Evolutionary conservation across 2,113 vertebrate species (phyloP).

Genomic region (Cyphomyrus discorhynchus): DNA sequence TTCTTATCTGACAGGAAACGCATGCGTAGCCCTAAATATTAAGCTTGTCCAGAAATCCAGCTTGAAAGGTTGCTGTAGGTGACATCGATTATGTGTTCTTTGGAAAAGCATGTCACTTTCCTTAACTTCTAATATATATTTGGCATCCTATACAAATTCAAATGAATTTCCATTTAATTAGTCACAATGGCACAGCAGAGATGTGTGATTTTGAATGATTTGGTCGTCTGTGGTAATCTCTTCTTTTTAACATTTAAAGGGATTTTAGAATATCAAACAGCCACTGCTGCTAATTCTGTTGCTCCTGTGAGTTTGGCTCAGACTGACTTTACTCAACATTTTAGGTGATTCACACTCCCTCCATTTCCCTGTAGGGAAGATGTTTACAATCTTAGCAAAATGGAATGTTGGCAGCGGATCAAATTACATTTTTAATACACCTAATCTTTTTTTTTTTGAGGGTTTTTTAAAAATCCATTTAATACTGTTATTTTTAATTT

Average conservation of each 20-base stretch:
- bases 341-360: conserved; percentile 12
- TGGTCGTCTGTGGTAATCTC: conserved; percentile 22
- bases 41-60: neutral
- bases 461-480: conserved; percentile 7
- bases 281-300: conserved; percentile 21
- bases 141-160: conserved; percentile 4
- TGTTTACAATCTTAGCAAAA: conserved; percentile 21
- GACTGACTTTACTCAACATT: conserved; percentile 12
- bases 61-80: neutral
- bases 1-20: neutral
- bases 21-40: neutral
- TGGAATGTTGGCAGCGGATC: conserved; percentile 16
- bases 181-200: conserved; percentile 12
- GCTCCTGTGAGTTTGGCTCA: conserved; percentile 6
- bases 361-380: conserved; percentile 16
- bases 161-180: conserved; percentile 16
- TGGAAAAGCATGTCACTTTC: neutral
- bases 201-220: conserved; percentile 20
- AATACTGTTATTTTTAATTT: conserved; percentile 3
- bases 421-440: conserved; percentile 19
- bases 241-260: conserved; percentile 21
- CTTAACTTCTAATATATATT: neutral
- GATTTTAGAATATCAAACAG: conserved; percentile 27
- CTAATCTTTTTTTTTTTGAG: conserved; percentile 20
- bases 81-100: neutral